Conservation (phyloP, 1,140 invertebrate genomes). For the Ceratitis capitata region DNA sequence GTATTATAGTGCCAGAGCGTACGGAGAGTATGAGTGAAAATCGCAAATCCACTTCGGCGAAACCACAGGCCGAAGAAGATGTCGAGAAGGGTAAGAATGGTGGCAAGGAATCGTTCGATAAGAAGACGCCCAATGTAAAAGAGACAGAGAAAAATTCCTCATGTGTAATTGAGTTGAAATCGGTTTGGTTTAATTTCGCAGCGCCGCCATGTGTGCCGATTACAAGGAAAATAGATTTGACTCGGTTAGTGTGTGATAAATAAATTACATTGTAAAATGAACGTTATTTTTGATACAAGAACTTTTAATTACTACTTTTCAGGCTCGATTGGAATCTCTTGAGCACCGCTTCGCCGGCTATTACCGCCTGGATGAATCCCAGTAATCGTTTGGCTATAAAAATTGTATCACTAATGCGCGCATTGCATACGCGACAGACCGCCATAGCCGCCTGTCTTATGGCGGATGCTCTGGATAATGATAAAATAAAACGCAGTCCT, state of each 20-base stretch:
- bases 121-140: slow-evolving; percentile 57
- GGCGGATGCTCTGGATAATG: slow-evolving; percentile 89
- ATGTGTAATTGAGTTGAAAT: slow-evolving; percentile 86
- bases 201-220: slow-evolving; percentile 94
- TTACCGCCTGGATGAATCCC: slow-evolving; percentile 97
- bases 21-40: slow-evolving; percentile 42
- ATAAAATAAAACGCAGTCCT: slow-evolving; percentile 62
- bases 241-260: slow-evolving; percentile 70
- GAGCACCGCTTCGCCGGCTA: slow-evolving; percentile 94
- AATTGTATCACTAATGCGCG: slow-evolving; percentile 80
- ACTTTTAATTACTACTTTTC: slow-evolving; percentile 43
- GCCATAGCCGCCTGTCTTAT: slow-evolving; percentile 93
- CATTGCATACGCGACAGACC: slow-evolving; percentile 80
- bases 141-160: slow-evolving; percentile 72
- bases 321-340: slow-evolving; percentile 96
- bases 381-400: slow-evolving; percentile 87
- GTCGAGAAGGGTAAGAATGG: slow-evolving; percentile 55
- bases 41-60: slow-evolving; percentile 52
- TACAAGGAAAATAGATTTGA: slow-evolving; percentile 94
- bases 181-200: slow-evolving; percentile 97
- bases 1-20: slow-evolving; percentile 49
- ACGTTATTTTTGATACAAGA: background rate
- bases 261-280: background rate
- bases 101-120: slow-evolving; percentile 55
- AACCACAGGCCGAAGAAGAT: slow-evolving; percentile 56